phyloP scores from a whole-genome alignment of 2,797 vertebrate genomes.

The Notoglanidium macrostoma region DNA sequence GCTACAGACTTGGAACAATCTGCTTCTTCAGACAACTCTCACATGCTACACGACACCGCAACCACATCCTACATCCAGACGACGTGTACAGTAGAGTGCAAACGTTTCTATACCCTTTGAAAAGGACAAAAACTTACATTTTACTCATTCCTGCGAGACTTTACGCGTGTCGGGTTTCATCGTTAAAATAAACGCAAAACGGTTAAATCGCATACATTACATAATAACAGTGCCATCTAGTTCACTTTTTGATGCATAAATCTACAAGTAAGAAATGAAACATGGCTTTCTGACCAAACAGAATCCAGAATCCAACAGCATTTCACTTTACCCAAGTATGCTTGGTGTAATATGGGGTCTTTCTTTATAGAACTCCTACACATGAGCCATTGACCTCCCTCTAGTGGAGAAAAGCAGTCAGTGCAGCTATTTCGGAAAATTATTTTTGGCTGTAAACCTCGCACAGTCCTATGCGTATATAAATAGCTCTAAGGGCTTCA shows the following conservation, averaged over 20 bases:
- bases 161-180: too few relatives aligned
- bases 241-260: background rate
- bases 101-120: background rate
- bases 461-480: background rate
- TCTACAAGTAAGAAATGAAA: background rate
- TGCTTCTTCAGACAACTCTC: background rate
- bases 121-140: background rate
- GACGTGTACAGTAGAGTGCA: background rate
- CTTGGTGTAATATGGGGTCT: background rate
- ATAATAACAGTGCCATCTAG: background rate
- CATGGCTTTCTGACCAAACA: background rate
- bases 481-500: background rate
- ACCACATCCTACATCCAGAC: background rate
- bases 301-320: background rate
- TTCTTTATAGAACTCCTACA: background rate
- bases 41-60: background rate
- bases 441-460: background rate
- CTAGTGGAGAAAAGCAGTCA: background rate
- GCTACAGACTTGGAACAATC: background rate
- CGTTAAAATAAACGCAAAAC: background rate
- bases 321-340: background rate
- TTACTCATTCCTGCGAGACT: too few relatives aligned
- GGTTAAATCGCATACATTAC: background rate
- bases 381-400: background rate
- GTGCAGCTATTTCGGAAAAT: background rate